Conservation (phyloP, 2,888 invertebrate species). For the Pristionchus arcanus region DNA sequence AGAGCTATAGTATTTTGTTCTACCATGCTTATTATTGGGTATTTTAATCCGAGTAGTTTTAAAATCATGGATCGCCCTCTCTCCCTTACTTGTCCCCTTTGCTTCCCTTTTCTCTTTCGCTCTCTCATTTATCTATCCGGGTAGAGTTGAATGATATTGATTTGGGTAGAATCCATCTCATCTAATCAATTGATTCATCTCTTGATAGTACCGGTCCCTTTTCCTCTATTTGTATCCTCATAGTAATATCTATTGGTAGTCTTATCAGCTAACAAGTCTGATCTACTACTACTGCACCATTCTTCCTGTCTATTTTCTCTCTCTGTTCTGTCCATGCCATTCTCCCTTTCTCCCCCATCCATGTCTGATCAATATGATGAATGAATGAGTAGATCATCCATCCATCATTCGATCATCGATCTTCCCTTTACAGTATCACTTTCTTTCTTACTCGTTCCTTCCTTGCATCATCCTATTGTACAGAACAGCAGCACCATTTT, state of each 20-base stretch:
- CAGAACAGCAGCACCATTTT: neutral
- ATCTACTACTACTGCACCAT: neutral
- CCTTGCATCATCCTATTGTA: neutral
- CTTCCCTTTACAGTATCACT: constrained; percentile 10
- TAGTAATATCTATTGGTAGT: neutral
- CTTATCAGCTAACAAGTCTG: neutral
- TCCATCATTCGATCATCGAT: neutral
- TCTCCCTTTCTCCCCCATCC: neutral
- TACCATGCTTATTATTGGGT: neutral
- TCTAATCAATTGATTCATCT: constrained; percentile 33
- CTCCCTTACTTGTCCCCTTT: neutral
- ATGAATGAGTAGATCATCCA: neutral
- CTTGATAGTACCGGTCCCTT: constrained; percentile 28
- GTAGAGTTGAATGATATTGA: constrained; percentile 12
- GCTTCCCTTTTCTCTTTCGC: neutral
- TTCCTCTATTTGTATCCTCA: neutral
- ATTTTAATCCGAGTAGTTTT: constrained; percentile 25
- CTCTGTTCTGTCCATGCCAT: constrained; percentile 1
- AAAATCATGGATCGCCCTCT: neutral
- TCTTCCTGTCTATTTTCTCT: neutral
- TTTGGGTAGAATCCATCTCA: neutral
- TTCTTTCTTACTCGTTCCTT: neutral
- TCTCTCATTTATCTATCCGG: constrained; percentile 47
- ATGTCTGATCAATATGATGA: neutral
- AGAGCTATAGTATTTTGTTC: constrained; percentile 29